Evolutionary conservation across 2,888 invertebrate genomes (phyloP).

Genomic region (Maniola hyperantus): DNA sequence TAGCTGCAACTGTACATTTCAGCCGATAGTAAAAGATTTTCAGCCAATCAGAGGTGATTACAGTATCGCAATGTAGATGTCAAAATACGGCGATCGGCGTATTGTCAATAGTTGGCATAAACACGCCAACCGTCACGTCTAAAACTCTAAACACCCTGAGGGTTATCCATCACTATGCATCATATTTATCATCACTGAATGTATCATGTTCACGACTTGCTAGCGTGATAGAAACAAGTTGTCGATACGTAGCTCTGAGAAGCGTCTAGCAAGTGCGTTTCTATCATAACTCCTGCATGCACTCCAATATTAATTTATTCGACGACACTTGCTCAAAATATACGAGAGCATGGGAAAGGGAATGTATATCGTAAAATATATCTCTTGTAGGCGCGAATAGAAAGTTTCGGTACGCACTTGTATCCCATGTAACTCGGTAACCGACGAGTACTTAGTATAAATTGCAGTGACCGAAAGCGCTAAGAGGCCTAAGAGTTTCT

Average conservation of each 20-base stretch:
- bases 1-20: no score
- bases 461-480: constrained; percentile 35
- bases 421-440: constrained; percentile 41
- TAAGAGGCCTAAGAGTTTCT: constrained; percentile 25
- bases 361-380: constrained; percentile 36
- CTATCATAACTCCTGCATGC: constrained; percentile 2
- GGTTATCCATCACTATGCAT: no score
- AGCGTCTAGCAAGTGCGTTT: not conserved
- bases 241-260: not conserved
- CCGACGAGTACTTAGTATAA: constrained; percentile 42
- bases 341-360: constrained; percentile 50
- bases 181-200: no score
- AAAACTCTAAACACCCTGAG: no score
- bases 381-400: constrained; percentile 43
- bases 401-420: constrained; percentile 41
- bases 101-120: no score
- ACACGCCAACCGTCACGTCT: no score
- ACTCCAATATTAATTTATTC: constrained; percentile 51
- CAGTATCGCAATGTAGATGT: no score
- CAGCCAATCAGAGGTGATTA: no score
- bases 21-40: no score
- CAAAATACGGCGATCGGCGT: no score
- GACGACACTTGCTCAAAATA: constrained; percentile 52
- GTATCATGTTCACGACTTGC: no score
- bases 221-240: no score